A percentile compares a stretch with the other conserved stretches of the same genome.
These are phyloP conservation scores for Patella depressa DNA, from an alignment of 2,888 invertebrate species.

Conservation along the genomic window DNA sequence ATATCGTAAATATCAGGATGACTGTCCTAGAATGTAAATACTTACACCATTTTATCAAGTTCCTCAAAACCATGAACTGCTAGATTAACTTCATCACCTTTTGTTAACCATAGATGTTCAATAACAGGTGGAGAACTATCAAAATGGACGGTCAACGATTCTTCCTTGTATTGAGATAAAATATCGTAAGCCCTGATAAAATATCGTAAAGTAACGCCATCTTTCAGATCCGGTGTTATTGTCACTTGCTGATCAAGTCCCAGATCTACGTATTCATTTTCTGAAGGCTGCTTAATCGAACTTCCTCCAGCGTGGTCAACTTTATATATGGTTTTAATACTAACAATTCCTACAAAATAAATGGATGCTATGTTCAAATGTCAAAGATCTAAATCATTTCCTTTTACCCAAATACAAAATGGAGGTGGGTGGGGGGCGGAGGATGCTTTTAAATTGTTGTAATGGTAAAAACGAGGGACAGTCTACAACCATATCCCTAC, in stretches of 20 bases:
- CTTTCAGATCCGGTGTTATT: slow-evolving; percentile 23
- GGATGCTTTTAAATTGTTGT: too few relatives aligned
- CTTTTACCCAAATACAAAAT: too few relatives aligned
- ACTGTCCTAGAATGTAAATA: neutral
- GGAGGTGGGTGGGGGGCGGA: too few relatives aligned
- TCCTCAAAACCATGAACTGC: slow-evolving; percentile 38
- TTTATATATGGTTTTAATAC: slow-evolving; percentile 4
- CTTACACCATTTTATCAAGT: slow-evolving; percentile 35
- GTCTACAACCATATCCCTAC: too few relatives aligned
- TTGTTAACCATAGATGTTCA: slow-evolving; percentile 39
- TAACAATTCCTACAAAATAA: slow-evolving; percentile 10
- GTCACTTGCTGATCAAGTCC: slow-evolving; percentile 19
- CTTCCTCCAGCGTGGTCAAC: slow-evolving; percentile 15
- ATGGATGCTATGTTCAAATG: too few relatives aligned
- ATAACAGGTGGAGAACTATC: slow-evolving; percentile 43
- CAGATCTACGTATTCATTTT: neutral
- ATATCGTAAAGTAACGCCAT: slow-evolving; percentile 37
- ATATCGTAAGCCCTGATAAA: slow-evolving; percentile 38
- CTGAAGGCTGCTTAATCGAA: neutral
- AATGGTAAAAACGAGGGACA: too few relatives aligned
- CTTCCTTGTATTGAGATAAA: slow-evolving; percentile 30
- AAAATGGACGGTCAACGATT: slow-evolving; percentile 31
- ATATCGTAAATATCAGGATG: too few relatives aligned
- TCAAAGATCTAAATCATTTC: neutral
- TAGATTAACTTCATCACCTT: slow-evolving; percentile 27